Percentiles rank a stretch among this genome's conserved stretches.
These are phyloP conservation scores for Neotoxoptera formosana DNA, from an alignment of 1,140 invertebrate species.

Conservation along the genomic window DNA sequence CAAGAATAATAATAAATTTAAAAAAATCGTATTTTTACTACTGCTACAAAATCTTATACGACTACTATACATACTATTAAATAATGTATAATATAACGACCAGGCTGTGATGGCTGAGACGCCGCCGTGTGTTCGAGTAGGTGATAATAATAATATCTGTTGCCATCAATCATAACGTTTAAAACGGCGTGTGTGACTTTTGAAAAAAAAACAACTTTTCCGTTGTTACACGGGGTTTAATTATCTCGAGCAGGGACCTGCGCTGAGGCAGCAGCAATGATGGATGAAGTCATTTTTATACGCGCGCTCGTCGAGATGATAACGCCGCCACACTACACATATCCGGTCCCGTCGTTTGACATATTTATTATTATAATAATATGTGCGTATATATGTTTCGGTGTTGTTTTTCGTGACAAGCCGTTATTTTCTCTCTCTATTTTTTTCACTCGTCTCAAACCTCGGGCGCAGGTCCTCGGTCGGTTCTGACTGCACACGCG, in stretches of 20 bases:
- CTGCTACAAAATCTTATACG: neutral
- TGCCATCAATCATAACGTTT: constrained; percentile 55
- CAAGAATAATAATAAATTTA: neutral
- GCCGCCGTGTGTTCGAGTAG: neutral
- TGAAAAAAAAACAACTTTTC: constrained; percentile 44
- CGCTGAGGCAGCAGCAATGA: neutral
- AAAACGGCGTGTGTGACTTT: constrained; percentile 45
- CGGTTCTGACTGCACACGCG: no score
- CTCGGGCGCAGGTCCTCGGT: no score
- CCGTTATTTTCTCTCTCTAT: neutral
- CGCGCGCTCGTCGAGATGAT: constrained; percentile 38
- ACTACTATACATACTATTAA: neutral
- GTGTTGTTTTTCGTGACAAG: neutral
- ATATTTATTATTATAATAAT: constrained; percentile 50
- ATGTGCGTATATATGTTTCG: no score
- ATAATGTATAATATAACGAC: neutral
- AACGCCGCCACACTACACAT: no score
- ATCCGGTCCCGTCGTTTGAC: constrained; percentile 45
- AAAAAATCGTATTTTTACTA: neutral
- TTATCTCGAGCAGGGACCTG: constrained; percentile 34
- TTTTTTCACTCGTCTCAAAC: neutral
- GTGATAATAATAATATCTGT: constrained; percentile 9
- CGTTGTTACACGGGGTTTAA: constrained; percentile 53
- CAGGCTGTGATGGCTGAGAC: neutral
- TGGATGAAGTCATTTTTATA: constrained; percentile 54